Conservation (phyloP, 2,888 invertebrate species). For the Xanthostigma xanthostigma region DNA sequence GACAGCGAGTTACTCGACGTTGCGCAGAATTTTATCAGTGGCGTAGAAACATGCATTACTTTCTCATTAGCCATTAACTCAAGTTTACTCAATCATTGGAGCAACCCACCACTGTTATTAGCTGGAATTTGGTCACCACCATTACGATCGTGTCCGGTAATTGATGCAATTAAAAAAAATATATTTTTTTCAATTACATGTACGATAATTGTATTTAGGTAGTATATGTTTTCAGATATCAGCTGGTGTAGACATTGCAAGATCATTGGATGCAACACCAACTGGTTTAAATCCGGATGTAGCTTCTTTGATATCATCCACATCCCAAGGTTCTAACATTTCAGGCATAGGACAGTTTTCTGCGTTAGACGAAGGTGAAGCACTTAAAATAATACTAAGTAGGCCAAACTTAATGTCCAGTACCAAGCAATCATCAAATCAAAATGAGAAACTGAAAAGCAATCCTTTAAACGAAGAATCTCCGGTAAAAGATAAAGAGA, state of each 20-base stretch:
- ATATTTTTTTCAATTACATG: background rate
- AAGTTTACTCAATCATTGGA: conserved; percentile 81
- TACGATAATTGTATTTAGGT: conserved; percentile 1
- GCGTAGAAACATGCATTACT: conserved; percentile 55
- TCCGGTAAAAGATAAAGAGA: conserved; percentile 9
- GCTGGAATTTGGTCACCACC: conserved; percentile 78
- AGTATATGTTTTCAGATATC: conserved; percentile 30
- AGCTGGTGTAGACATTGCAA: conserved; percentile 65
- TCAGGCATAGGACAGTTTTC: conserved; percentile 33
- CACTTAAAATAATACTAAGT: conserved; percentile 50
- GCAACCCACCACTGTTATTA: conserved; percentile 62
- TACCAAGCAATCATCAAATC: background rate
- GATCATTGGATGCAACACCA: conserved; percentile 23
- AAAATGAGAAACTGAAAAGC: background rate
- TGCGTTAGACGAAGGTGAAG: conserved; percentile 53
- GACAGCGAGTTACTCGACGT: conserved; percentile 70
- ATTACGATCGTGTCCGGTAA: conserved; percentile 54
- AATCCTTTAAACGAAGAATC: conserved; percentile 9
- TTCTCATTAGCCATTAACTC: conserved; percentile 70
- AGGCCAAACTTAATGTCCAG: conserved; percentile 13
- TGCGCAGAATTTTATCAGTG: conserved; percentile 58
- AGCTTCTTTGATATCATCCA: conserved; percentile 26
- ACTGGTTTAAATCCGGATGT: conserved; percentile 21
- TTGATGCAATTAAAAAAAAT: conserved; percentile 10
- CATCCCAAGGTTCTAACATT: conserved; percentile 26